Evolutionary conservation across 2,888 invertebrate genomes (phyloP).

Genomic region (Synanthedon myopaeformis): DNA sequence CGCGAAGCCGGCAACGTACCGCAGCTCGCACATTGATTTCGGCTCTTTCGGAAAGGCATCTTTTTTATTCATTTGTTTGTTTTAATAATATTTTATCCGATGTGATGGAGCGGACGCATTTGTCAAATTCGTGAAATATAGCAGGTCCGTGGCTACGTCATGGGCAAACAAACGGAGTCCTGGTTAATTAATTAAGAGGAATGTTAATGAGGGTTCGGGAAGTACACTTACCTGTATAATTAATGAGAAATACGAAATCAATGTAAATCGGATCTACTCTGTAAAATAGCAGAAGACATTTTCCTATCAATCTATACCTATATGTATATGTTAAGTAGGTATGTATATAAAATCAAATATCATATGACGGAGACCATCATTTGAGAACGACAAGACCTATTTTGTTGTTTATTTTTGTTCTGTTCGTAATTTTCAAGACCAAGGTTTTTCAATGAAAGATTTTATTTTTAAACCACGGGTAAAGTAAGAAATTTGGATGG

Average conservation of each 20-base stretch:
- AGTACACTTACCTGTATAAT: conserved; percentile 5
- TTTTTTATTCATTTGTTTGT: conserved; percentile 69
- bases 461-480: too few species aligned
- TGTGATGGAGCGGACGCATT: conserved; percentile 67
- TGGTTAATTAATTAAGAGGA: conserved; percentile 59
- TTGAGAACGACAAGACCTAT: too few species aligned
- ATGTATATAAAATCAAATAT: too few species aligned
- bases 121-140: conserved; percentile 64
- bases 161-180: conserved; percentile 25
- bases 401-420: too few species aligned
- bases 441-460: too few species aligned
- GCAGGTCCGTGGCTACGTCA: conserved; percentile 25
- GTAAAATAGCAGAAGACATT: too few species aligned
- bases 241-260: background rate
- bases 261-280: background rate
- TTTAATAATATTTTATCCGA: conserved; percentile 69
- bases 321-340: too few species aligned
- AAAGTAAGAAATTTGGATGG: too few species aligned
- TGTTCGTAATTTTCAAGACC: too few species aligned
- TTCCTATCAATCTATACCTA: too few species aligned
- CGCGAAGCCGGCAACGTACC: conserved; percentile 40
- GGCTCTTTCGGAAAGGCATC: conserved; percentile 63
- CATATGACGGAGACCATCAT: too few species aligned
- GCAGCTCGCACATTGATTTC: conserved; percentile 67
- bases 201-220: conserved; percentile 51